Base-by-base conservation (phyloP, 2,797 vertebrate genomes). In the Sebastes ruberrimus region DNA sequence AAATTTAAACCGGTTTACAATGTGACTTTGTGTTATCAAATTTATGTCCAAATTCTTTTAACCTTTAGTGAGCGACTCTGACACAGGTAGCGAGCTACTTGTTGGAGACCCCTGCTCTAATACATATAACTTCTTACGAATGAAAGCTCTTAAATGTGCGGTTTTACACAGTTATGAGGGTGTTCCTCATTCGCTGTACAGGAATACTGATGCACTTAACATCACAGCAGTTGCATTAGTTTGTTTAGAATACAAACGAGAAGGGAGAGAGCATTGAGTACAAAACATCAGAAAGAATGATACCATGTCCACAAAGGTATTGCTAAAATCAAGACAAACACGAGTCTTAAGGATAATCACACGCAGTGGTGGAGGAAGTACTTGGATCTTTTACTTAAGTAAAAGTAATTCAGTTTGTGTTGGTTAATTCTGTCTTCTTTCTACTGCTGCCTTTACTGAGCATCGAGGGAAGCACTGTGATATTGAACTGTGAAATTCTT, bases 391-490 rank as follows among this genome's bases (percentile, higher is more conserved):
- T 42, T 42, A 42, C 14, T 42, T 0, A 42, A 7, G 38, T 16
- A 1, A 42, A 42, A 42, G 16, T 46, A 46, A 46, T 46, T 18
- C 42, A 18, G 42, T 46, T 65, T 76, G 16, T 74, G 20, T 76
- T 73, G 18, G 80, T 64, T 88, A 53, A 84, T 64, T 80, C 49
- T 87, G 46, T 91, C 63, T 84, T 83, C 49, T 74, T 76, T 75
- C 32, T 63, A 8, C 52, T 75, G 76, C 80, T 88, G 70, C 81
- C 59, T 87, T 71, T 57, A 78, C 88, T 84, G 92, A 93, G 89
- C 79, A 76, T 63, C 28, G 74, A 80, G 73, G 88, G 86, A 91
- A 73, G 49, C 7, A 53, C 70, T 70, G 52, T 79, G 66, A 83
- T 38, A 71, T 10, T 80, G 71, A 87, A 56, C 71, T 79, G 28